Evolutionary conservation across 2,888 invertebrate genomes (phyloP).

Genomic region (Clivina fossor): DNA sequence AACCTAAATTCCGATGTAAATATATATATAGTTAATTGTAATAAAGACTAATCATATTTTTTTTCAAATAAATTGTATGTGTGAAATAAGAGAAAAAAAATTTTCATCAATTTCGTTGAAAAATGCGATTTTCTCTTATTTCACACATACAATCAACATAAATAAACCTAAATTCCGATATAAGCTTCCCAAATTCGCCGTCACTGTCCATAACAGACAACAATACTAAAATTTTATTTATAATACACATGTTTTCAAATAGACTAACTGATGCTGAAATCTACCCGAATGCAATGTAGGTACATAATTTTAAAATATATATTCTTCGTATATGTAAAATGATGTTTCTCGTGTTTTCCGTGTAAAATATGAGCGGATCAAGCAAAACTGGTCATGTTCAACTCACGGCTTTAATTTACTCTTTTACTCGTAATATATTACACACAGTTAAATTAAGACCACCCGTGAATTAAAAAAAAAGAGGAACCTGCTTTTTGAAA

Average conservation of each 20-base stretch:
- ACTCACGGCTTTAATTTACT: slow-evolving; percentile 32
- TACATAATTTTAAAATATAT: slow-evolving; percentile 22
- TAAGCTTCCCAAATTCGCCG: too few species aligned
- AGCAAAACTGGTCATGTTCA: slow-evolving; percentile 24
- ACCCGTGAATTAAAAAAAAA: slow-evolving; percentile 28
- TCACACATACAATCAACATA: too few species aligned
- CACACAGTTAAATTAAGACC: slow-evolving; percentile 28
- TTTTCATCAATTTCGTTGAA: too few species aligned
- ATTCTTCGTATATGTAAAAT: slow-evolving; percentile 25
- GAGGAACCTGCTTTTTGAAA: slow-evolving; percentile 13
- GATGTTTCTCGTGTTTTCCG: slow-evolving; percentile 20
- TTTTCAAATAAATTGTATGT: too few species aligned
- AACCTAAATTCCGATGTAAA: too few species aligned
- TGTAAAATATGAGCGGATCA: slow-evolving; percentile 28
- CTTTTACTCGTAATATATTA: slow-evolving; percentile 24
- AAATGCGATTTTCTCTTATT: too few species aligned
- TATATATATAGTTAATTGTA: too few species aligned
- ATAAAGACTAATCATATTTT: too few species aligned
- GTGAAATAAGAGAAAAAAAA: too few species aligned
- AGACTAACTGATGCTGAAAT: too few species aligned
- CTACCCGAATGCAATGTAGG: too few species aligned
- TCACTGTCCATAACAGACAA: slow-evolving; percentile 1
- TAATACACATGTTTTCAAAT: slow-evolving; percentile 27
- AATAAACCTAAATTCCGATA: too few species aligned
- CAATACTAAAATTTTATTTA: slow-evolving; percentile 25